phyloP scores from a whole-genome alignment of 2,797 vertebrate genomes.

The Gymnodraco acuticeps region DNA sequence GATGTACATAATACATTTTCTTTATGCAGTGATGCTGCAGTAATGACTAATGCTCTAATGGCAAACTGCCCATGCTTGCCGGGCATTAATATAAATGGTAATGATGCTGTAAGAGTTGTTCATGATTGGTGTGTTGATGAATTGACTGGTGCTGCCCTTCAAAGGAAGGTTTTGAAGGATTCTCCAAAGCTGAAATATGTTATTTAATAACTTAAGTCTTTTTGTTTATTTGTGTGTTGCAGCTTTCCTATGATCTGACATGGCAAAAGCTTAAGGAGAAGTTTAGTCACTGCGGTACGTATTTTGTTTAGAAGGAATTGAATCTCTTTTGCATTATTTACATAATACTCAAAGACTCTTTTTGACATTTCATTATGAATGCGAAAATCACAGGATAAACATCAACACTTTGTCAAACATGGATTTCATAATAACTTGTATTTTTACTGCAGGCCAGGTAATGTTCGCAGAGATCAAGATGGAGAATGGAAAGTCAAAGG shows the following conservation, averaged over 20 bases:
- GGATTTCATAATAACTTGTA: conserved; percentile 4
- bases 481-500: conserved; percentile 98
- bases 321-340: background rate
- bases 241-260: conserved; percentile 98
- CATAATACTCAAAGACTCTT: background rate
- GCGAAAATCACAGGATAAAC: background rate
- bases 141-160: background rate
- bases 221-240: conserved; percentile 73
- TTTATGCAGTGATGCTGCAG: background rate
- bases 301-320: background rate
- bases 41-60: background rate
- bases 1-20: background rate
- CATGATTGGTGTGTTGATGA: background rate
- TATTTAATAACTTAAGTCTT: background rate
- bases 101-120: conserved; percentile 14
- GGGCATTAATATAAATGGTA: conserved; percentile 7
- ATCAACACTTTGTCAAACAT: background rate
- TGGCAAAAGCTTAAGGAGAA: conserved; percentile 99
- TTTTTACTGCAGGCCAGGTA: conserved; percentile 89
- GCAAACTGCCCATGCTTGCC: background rate
- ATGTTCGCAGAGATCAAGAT: conserved; percentile 99
- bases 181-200: background rate
- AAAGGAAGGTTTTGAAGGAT: background rate
- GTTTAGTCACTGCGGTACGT: conserved; percentile 96
- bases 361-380: background rate